Evolutionary conservation across 2,888 invertebrate species (phyloP).

Genomic region (Cryptophagus acutangulus): DNA sequence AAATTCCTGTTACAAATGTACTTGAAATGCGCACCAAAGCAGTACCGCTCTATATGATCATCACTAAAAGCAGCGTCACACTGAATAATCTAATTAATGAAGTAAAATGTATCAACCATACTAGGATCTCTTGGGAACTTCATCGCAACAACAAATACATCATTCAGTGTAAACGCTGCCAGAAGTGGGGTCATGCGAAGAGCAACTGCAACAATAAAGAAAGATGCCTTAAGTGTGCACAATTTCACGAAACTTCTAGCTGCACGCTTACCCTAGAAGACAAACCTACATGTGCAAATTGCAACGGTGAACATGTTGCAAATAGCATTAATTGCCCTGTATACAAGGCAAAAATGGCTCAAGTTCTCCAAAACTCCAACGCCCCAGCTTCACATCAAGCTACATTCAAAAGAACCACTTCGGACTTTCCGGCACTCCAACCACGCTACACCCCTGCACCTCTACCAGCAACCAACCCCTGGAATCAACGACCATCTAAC

Average conservation of each 20-base stretch:
- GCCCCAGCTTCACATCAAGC: too few relatives aligned
- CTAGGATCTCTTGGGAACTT: not conserved
- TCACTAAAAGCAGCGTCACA: not conserved
- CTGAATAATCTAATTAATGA: not conserved
- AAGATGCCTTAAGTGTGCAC: constrained; percentile 8
- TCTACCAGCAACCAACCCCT: too few relatives aligned
- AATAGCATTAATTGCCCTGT: not conserved
- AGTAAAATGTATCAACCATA: constrained; percentile 2
- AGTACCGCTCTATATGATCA: not conserved
- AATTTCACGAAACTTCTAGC: not conserved
- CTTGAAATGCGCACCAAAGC: not conserved
- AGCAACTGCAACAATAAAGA: not conserved
- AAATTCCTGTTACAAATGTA: not conserved
- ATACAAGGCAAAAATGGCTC: too few relatives aligned
- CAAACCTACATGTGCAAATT: constrained; percentile 2
- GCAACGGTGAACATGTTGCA: not conserved
- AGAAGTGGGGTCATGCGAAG: constrained; percentile 7
- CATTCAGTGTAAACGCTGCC: constrained; percentile 6
- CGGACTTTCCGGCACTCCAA: too few relatives aligned
- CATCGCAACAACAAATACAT: not conserved
- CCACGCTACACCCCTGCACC: too few relatives aligned
- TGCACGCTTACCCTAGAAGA: not conserved
- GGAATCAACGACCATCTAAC: too few relatives aligned
- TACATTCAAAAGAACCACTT: too few relatives aligned
- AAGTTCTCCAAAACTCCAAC: too few relatives aligned